phyloP scores from a whole-genome alignment of 2,888 invertebrate species.

The Acrobasis suavella region DNA sequence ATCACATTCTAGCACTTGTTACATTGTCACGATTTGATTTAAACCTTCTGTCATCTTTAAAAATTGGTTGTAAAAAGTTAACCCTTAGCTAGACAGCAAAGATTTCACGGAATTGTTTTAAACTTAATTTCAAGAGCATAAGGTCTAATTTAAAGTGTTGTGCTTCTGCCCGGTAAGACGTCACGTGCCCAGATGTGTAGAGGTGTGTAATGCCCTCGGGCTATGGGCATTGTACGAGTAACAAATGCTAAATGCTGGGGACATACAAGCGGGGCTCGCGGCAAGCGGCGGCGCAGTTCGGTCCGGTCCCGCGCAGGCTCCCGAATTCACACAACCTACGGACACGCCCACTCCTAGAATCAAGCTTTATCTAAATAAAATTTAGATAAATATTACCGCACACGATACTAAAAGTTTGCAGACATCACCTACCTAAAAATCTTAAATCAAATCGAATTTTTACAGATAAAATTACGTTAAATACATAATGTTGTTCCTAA shows the following conservation, averaged over 20 bases:
- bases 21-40: slow-evolving; percentile 26
- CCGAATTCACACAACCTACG: slow-evolving; percentile 63
- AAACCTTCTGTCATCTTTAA: neutral
- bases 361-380: slow-evolving; percentile 55
- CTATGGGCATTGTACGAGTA: neutral
- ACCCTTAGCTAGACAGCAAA: too few species aligned
- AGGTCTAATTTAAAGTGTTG: too few species aligned
- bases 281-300: slow-evolving; percentile 20
- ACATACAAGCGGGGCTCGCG: slow-evolving; percentile 17
- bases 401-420: slow-evolving; percentile 58
- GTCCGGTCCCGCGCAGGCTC: slow-evolving; percentile 57
- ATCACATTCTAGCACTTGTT: slow-evolving; percentile 32
- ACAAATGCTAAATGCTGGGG: slow-evolving; percentile 19
- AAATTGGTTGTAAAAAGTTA: neutral
- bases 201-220: slow-evolving; percentile 5
- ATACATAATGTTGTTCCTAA: slow-evolving; percentile 53
- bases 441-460: slow-evolving; percentile 72
- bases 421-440: slow-evolving; percentile 70
- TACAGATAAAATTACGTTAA: slow-evolving; percentile 71
- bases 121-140: too few species aligned
- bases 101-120: too few species aligned
- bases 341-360: slow-evolving; percentile 46
- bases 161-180: too few species aligned
- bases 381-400: slow-evolving; percentile 46
- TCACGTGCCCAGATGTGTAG: neutral